phyloP scores from a whole-genome alignment of 2,888 invertebrate species.

The Dione juno region DNA sequence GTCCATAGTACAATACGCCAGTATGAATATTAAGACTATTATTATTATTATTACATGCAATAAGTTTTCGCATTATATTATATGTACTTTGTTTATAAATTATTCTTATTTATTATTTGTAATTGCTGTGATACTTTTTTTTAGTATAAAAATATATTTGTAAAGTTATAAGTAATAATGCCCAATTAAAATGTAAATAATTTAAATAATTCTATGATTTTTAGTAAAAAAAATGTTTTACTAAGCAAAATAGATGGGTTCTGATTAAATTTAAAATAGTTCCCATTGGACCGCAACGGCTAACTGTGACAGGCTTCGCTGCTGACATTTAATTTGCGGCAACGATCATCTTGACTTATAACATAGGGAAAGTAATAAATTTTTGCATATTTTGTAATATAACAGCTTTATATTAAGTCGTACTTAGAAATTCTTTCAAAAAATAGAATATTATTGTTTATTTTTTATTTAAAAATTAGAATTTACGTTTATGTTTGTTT shows the following conservation, averaged over 20 bases:
- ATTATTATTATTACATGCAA: too few relatives aligned
- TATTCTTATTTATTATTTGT: too few relatives aligned
- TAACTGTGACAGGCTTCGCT: constrained; percentile 42
- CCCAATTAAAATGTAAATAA: too few relatives aligned
- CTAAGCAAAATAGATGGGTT: constrained; percentile 32
- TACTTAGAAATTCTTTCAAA: not conserved
- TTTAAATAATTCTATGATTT: not conserved
- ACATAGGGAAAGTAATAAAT: constrained; percentile 7
- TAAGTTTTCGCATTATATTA: too few relatives aligned
- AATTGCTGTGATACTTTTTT: too few relatives aligned
- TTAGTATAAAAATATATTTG: too few relatives aligned
- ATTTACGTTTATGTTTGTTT: too few relatives aligned
- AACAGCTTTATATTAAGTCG: not conserved
- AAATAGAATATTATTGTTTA: too few relatives aligned
- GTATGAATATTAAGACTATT: too few relatives aligned
- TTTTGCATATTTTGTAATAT: constrained; percentile 19
- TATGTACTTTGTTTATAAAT: too few relatives aligned
- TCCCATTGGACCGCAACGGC: constrained; percentile 39
- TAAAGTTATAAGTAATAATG: too few relatives aligned
- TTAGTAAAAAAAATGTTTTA: not conserved
- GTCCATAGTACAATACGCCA: not conserved
- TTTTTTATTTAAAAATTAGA: too few relatives aligned
- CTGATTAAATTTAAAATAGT: constrained; percentile 41
- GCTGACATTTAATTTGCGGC: constrained; percentile 44
- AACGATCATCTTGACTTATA: constrained; percentile 41